phyloP scores from a whole-genome alignment of 1,140 invertebrate species.

The Frieseomelitta varia region DNA sequence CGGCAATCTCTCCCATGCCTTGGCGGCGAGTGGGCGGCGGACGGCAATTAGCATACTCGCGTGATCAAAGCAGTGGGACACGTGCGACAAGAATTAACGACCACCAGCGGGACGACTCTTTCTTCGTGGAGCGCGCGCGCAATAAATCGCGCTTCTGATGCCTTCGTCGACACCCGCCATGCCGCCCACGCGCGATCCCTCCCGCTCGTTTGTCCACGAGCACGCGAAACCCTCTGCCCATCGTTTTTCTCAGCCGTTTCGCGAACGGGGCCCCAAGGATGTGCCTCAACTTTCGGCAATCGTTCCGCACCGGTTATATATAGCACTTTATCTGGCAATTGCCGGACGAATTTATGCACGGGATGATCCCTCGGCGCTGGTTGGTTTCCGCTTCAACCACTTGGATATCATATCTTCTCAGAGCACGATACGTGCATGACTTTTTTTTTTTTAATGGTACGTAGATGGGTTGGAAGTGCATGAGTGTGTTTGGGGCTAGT shows the following conservation, averaged over 20 bases:
- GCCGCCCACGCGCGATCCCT: conserved; percentile 24
- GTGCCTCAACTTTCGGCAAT: neutral
- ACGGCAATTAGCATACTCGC: conserved; percentile 70
- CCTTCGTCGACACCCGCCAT: conserved; percentile 47
- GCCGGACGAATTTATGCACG: neutral
- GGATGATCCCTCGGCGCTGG: neutral
- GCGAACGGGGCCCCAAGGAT: neutral
- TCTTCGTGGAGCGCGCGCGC: conserved; percentile 53
- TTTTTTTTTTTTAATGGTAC: neutral
- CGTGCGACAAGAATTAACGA: conserved; percentile 68
- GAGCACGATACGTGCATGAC: neutral
- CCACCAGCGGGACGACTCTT: conserved; percentile 61
- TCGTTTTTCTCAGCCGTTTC: neutral
- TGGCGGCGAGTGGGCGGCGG: conserved; percentile 61
- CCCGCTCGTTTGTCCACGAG: conserved; percentile 1
- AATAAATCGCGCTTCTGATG: conserved; percentile 64
- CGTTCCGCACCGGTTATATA: neutral
- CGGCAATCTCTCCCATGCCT: neutral
- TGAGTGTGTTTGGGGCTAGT: neutral
- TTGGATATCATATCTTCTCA: neutral
- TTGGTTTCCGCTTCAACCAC: conserved; percentile 8
- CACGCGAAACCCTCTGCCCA: neutral
- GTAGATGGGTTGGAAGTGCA: neutral
- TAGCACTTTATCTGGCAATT: conserved; percentile 2
- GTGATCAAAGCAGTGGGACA: conserved; percentile 68